Conservation (phyloP, 2,113 vertebrate species). For the Zapornia atra region DNA sequence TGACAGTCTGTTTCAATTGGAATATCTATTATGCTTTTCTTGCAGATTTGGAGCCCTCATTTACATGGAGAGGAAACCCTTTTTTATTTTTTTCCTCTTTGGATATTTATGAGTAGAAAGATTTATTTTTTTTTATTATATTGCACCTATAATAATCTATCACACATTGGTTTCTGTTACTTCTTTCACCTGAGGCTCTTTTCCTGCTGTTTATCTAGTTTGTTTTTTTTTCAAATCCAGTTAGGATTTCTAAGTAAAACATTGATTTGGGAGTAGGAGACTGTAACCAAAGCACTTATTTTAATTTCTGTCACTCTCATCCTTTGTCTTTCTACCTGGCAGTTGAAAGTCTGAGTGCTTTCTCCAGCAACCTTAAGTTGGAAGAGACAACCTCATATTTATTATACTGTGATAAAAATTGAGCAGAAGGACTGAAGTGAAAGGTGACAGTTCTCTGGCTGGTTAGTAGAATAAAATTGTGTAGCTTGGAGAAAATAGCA, state of each 20-base stretch:
- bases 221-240: neutral
- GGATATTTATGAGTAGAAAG: neutral
- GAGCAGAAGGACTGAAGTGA: slow-evolving; percentile 6
- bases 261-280: neutral
- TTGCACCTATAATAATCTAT: neutral
- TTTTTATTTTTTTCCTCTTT: neutral
- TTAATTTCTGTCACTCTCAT: slow-evolving; percentile 23
- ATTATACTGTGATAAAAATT: neutral
- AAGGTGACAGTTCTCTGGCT: slow-evolving; percentile 19
- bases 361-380: neutral
- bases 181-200: neutral
- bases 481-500: neutral
- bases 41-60: neutral
- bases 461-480: neutral
- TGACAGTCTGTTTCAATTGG: slow-evolving; percentile 3
- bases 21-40: neutral
- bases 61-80: neutral
- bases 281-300: slow-evolving; percentile 13
- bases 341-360: slow-evolving; percentile 28
- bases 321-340: slow-evolving; percentile 33
- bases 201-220: neutral
- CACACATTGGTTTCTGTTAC: neutral
- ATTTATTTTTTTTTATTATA: neutral
- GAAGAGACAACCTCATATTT: neutral
- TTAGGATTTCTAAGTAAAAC: neutral